Conservation (phyloP, 2,797 vertebrate genomes). For the Megaceryle alcyon region DNA sequence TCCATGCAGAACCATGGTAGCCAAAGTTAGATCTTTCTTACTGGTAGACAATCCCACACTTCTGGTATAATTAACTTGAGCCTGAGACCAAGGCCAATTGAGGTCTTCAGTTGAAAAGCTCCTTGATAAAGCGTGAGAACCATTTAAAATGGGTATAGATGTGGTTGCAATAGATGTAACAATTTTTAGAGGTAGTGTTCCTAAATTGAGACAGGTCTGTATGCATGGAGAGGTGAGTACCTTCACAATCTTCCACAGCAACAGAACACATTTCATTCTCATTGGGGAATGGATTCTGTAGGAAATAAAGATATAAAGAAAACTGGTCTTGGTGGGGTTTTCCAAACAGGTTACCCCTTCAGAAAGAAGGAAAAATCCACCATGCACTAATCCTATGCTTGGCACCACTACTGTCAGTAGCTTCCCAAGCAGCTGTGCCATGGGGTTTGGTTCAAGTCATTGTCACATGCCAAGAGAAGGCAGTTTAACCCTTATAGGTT, state of each 20-base stretch:
- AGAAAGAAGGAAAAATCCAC: not conserved
- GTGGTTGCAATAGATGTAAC: too few relatives aligned
- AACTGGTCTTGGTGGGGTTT: not conserved
- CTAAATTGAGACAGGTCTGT: too few relatives aligned
- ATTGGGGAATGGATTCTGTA: not conserved
- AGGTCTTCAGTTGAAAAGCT: too few relatives aligned
- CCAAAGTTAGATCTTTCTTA: too few relatives aligned
- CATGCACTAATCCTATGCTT: not conserved
- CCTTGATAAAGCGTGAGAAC: too few relatives aligned
- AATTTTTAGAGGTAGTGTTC: too few relatives aligned
- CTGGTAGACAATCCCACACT: too few relatives aligned
- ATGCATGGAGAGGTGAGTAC: not conserved
- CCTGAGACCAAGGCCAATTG: too few relatives aligned
- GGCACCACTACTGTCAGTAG: not conserved
- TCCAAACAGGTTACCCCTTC: not conserved
- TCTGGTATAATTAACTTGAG: too few relatives aligned
- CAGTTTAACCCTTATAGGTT: not conserved
- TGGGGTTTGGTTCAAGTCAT: not conserved
- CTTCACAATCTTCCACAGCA: not conserved
- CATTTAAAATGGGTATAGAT: too few relatives aligned
- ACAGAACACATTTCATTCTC: not conserved
- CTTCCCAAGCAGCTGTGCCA: not conserved
- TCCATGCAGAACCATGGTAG: too few relatives aligned
- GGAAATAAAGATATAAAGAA: not conserved
- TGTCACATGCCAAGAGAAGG: not conserved